A percentile compares a stretch with the other conserved stretches of the same genome.
phyloP scores from a whole-genome alignment of 2,797 vertebrate species.

The Numenius phaeopus region DNA sequence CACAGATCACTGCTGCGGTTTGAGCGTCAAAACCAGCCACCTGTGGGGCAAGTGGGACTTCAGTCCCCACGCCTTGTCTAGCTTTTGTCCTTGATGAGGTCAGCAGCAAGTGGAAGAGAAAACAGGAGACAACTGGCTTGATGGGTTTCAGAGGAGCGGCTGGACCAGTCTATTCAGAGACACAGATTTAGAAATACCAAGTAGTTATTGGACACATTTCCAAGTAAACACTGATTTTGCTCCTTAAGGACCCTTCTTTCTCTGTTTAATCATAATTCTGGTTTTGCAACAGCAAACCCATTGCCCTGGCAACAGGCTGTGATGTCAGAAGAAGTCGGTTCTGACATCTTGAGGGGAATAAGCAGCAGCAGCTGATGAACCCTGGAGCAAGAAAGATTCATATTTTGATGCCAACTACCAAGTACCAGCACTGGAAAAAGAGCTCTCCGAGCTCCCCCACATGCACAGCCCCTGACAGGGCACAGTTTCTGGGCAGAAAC shows the following conservation, averaged over 20 bases:
- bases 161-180: accelerated
- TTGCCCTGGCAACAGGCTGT: slow-evolving; percentile 37
- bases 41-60: background rate
- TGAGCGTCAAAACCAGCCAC: background rate
- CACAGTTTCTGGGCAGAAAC: background rate
- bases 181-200: accelerated
- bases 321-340: slow-evolving; percentile 3
- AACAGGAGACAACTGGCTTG: background rate
- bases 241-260: background rate
- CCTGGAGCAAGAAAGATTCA: background rate
- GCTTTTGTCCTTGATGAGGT: background rate
- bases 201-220: background rate
- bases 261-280: background rate
- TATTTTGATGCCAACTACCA: background rate
- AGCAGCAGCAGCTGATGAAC: background rate
- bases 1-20: background rate
- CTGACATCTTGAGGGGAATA: background rate
- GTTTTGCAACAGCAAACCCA: background rate
- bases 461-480: background rate
- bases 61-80: accelerated
- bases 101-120: background rate
- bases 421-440: background rate
- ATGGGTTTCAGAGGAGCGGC: background rate
- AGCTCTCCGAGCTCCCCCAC: background rate
- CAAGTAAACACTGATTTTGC: background rate